Conservation (phyloP, 2,113 vertebrate genomes). For the Datnioides undecimradiatus region DNA sequence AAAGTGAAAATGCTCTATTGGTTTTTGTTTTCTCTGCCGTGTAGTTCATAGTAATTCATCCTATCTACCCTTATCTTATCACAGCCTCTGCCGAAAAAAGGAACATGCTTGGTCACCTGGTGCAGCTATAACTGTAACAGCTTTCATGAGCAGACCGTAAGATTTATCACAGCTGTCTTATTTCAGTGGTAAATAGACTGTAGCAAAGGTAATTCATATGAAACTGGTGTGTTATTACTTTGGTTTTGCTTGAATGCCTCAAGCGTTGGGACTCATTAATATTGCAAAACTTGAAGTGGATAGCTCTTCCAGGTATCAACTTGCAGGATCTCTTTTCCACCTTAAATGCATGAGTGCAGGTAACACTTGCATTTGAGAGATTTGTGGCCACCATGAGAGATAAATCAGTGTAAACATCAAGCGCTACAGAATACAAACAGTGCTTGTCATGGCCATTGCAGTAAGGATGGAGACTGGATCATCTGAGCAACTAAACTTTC, state of each 20-base stretch:
- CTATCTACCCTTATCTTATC: background rate
- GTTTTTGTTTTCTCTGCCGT: background rate
- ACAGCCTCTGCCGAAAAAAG: background rate
- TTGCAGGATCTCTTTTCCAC: background rate
- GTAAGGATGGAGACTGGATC: background rate
- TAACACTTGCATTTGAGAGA: background rate
- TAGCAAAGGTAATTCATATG: conserved; percentile 28
- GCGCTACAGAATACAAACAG: background rate
- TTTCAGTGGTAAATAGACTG: conserved; percentile 28
- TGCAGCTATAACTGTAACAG: conserved; percentile 35
- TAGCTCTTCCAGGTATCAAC: background rate
- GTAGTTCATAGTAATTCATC: background rate
- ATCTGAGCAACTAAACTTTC: background rate
- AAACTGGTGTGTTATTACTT: conserved; percentile 40
- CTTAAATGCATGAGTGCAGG: background rate
- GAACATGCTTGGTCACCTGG: background rate
- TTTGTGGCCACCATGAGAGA: background rate
- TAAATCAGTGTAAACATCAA: background rate
- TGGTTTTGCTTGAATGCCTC: conserved; percentile 30
- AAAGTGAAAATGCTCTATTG: background rate
- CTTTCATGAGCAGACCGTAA: conserved; percentile 19
- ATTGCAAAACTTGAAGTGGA: conserved; percentile 16
- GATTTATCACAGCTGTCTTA: conserved; percentile 35
- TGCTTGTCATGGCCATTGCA: background rate
- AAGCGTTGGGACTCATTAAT: conserved; percentile 45